Evolutionary conservation across 2,888 invertebrate species (phyloP), one percentile per base, ranked within the genome.

Genomic region (Thecocarcelia acutangulata): DNA sequence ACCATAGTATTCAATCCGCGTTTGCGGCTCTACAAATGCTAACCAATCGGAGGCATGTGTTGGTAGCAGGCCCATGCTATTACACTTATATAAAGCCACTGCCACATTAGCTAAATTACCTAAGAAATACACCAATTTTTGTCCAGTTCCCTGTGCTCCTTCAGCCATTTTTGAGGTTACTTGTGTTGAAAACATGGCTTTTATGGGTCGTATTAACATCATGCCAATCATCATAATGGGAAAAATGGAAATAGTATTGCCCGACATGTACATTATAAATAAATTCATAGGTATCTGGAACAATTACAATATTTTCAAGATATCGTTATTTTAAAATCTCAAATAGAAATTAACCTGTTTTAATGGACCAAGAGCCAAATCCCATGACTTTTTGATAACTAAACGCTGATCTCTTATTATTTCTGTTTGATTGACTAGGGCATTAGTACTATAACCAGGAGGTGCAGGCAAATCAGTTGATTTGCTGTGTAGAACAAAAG

Each of bases 201-300:
- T 98, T 28, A 99, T 94, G 2, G 99, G 99, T 82, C 98, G 93
- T 87, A 99, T 96, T 86, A 99, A 95, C 92, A 99, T 93, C 99
- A 99, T 99, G 52, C 98, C 98, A 9, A 99, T 98, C 99, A 99
- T 99, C 99, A 99, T 99, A 59, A 99, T 99, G 0, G 99, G 99
- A 87, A 99, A 99, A 87, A 99, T 99, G 0, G 98, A 99, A 87
- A 99, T 98, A 0, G 98, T 98, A 90, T 97, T 98, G 17, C 99
- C 99, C 69, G 99, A 98, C 99, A 99, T 99, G 91, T 99, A 99
- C 98, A 99, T 98, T 80, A 99, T 97, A 90, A 99, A 98, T 83
- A 99, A 92, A 91, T 99, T 99, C 99, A 99, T 99, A 0, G 98
- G 98, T 84, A 97, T 90, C 90, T 91, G 70, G 81, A 77, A 46